Conservation (phyloP, 1,140 invertebrate genomes). For the Nasonia giraulti region DNA sequence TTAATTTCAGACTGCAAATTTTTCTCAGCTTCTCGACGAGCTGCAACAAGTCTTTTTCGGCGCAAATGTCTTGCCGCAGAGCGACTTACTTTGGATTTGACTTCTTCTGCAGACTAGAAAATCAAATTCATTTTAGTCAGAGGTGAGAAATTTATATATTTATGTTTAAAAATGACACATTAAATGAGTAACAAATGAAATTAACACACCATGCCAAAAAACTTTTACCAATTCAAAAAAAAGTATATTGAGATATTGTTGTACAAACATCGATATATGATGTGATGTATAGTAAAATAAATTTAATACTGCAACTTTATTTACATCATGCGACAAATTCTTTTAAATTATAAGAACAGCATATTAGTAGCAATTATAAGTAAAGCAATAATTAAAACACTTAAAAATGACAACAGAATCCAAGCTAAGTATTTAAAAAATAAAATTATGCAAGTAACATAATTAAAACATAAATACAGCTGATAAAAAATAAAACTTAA, state of each 20-base stretch:
- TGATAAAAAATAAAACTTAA: not conserved
- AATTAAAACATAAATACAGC: conserved; percentile 2
- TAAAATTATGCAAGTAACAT: conserved; percentile 11
- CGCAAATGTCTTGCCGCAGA: conserved; percentile 65
- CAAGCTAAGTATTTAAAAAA: conserved; percentile 14
- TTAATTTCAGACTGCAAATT: conserved; percentile 48
- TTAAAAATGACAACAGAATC: conserved; percentile 18
- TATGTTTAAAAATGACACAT: not conserved
- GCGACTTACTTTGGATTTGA: conserved; percentile 59
- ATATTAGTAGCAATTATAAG: not conserved
- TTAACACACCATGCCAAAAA: not conserved
- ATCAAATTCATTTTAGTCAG: conserved; percentile 6
- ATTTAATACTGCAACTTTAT: not conserved
- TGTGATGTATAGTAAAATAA: not conserved
- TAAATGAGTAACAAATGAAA: not conserved
- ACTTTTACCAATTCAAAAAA: not conserved
- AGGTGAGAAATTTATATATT: not conserved
- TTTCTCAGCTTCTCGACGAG: conserved; percentile 59
- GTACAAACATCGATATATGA: not conserved
- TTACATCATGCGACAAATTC: not conserved
- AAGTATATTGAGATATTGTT: not conserved
- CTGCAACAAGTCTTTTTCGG: conserved; percentile 64
- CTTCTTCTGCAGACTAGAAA: conserved; percentile 41
- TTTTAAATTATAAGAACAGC: not conserved
- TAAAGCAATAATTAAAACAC: not conserved